Evolutionary conservation across 1,140 invertebrate genomes (phyloP), one percentile per base, ranked within the genome.

Genomic region (Megalonaias nervosa): DNA sequence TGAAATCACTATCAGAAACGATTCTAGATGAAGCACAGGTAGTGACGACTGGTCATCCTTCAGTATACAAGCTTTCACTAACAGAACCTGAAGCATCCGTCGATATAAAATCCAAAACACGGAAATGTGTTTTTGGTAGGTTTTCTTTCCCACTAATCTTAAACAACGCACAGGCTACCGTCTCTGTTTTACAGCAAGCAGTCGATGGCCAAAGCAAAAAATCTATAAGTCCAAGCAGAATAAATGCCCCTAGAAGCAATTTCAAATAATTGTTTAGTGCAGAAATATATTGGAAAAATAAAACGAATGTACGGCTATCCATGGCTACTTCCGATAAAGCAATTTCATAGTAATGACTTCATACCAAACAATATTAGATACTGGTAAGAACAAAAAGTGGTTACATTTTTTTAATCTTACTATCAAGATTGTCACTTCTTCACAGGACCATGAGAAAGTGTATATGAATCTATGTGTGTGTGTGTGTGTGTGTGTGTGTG

Each of bases 101-200:
- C 59, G 73, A 80, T 62, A 31, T 11, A 19, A 60, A 15, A n/a
- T 48, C 61, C 19, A 76, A 73, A 70, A 73, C 74, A 48, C 72
- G 67, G 62, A 72, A 77, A 67, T 64, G 67, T 62, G 58, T 64
- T 58, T 19, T 80, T 56, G 79, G 79, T 76, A 71, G 67, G 71
- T n/a, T 19, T 19, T 5, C 62, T 5, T n/a, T 31, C 26, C 12
- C 62, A 23, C 19, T 61, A 38, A 23, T 15, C 6, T 13, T 60
- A 21, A 17, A 38, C 56, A n/a, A 61, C 4, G 55, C n/a, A n/a
- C 21, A 60, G 1, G 16, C 13, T 6, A 5, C 31, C 31, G 1
- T 26, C 17, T 62, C 12, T 61, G 21, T 26, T 55, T n/a, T 9
- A 6, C 23, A 23, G 9, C 61, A 16, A 61, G 17, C 60, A 38